Conservation (phyloP, 2,888 invertebrate genomes). For the Scotopteryx bipunctaria region DNA sequence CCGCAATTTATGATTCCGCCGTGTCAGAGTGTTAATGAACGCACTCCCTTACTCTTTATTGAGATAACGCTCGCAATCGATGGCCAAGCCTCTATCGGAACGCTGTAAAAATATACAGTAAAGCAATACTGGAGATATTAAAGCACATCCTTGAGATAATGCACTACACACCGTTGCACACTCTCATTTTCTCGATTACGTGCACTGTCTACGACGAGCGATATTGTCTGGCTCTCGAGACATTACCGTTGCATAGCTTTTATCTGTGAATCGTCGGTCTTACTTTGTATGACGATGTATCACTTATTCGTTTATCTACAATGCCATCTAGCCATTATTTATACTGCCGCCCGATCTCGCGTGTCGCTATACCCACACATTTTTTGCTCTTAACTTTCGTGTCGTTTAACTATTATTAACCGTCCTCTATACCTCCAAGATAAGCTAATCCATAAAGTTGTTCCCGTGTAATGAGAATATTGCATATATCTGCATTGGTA, state of each 20-base stretch:
- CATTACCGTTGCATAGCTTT: background rate
- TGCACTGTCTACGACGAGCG: constrained; percentile 31
- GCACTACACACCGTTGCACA: constrained; percentile 21
- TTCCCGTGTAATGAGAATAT: constrained; percentile 54
- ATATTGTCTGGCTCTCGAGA: constrained; percentile 36
- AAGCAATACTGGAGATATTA: constrained; percentile 4
- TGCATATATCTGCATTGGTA: constrained; percentile 39
- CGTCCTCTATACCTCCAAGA: constrained; percentile 49
- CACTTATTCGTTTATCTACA: constrained; percentile 6
- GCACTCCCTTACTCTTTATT: constrained; percentile 81
- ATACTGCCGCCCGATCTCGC: constrained; percentile 70
- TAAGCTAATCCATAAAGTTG: constrained; percentile 66
- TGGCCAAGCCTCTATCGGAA: constrained; percentile 43
- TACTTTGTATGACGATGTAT: background rate
- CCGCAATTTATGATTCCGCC: constrained; percentile 81
- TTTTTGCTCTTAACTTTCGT: constrained; percentile 68
- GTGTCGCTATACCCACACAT: constrained; percentile 62
- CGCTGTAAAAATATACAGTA: constrained; percentile 23
- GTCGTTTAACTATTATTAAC: constrained; percentile 71
- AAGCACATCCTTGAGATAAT: constrained; percentile 23
- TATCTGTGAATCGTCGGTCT: constrained; percentile 1
- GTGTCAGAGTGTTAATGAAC: constrained; percentile 82
- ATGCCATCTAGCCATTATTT: constrained; percentile 70
- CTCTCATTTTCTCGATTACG: constrained; percentile 25
- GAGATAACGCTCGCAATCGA: constrained; percentile 79